Conservation (phyloP, 1,140 invertebrate species). For the Helicoverpa zea region DNA sequence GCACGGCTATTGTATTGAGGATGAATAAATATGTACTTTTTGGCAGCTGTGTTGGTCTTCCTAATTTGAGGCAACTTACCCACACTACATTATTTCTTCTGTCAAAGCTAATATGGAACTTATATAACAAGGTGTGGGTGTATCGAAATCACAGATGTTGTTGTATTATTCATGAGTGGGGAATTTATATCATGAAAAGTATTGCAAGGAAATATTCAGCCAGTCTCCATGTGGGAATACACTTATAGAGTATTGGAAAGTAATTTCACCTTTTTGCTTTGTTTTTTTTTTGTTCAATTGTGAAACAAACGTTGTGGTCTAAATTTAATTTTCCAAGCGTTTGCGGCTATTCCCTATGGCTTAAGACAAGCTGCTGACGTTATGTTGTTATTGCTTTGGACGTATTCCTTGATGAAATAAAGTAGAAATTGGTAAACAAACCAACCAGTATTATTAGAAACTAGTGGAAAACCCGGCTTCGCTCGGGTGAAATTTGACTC, state of each 20-base stretch:
- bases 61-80: too few species aligned
- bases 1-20: background rate
- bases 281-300: constrained; percentile 49
- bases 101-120: too few species aligned
- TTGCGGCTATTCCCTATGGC: constrained; percentile 34
- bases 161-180: constrained; percentile 14
- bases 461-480: too few species aligned
- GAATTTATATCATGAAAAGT: constrained; percentile 31
- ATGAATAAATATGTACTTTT: too few species aligned
- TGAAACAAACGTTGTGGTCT: constrained; percentile 45
- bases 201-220: constrained; percentile 17
- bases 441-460: background rate
- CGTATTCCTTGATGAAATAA: constrained; percentile 27
- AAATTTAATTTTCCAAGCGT: constrained; percentile 49
- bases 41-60: too few species aligned
- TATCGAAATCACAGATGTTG: constrained; percentile 11
- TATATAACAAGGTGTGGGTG: background rate
- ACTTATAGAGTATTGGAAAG: constrained; percentile 44
- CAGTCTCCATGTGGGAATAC: constrained; percentile 34
- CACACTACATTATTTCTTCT: too few species aligned
- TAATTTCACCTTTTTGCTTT: constrained; percentile 42
- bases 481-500: too few species aligned
- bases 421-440: constrained; percentile 30
- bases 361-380: constrained; percentile 38
- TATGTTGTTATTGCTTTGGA: constrained; percentile 34